These are phyloP conservation scores for Diachasmimorpha longicaudata DNA, from an alignment of 1,140 invertebrate species.

Conservation along the genomic window DNA sequence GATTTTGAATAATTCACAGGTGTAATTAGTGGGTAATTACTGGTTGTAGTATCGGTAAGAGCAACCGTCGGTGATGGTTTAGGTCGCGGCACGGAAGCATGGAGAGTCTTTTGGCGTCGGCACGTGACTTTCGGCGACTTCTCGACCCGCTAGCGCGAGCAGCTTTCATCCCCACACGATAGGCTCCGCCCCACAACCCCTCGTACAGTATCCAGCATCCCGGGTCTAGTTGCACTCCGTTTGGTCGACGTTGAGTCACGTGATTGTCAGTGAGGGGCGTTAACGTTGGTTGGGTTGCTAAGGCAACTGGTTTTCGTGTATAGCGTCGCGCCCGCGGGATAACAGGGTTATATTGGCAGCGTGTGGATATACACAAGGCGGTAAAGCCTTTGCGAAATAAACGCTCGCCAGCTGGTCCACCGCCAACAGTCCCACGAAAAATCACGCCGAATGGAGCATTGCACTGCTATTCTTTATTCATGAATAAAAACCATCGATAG, in stretches of 20 bases:
- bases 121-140: conserved; percentile 60
- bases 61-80: conserved; percentile 31
- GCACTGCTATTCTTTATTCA: neutral
- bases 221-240: conserved; percentile 24
- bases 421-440: conserved; percentile 60
- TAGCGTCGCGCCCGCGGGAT: conserved; percentile 28
- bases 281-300: conserved; percentile 26
- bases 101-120: conserved; percentile 52
- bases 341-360: conserved; percentile 33
- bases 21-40: neutral
- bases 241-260: conserved; percentile 50
- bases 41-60: neutral
- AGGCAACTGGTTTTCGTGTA: conserved; percentile 23
- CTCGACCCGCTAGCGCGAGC: conserved; percentile 36
- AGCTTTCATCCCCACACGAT: conserved; percentile 47
- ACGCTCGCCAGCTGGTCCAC: conserved; percentile 60
- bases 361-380: conserved; percentile 38
- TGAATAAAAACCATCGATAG: neutral
- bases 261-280: conserved; percentile 30
- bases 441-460: conserved; percentile 50
- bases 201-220: conserved; percentile 46
- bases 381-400: conserved; percentile 58
- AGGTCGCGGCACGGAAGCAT: conserved; percentile 50
- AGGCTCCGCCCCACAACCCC: conserved; percentile 36
- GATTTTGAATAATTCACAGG: neutral